Evolutionary conservation across 2,113 vertebrate species (phyloP).

Genomic region (Micromys minutus): DNA sequence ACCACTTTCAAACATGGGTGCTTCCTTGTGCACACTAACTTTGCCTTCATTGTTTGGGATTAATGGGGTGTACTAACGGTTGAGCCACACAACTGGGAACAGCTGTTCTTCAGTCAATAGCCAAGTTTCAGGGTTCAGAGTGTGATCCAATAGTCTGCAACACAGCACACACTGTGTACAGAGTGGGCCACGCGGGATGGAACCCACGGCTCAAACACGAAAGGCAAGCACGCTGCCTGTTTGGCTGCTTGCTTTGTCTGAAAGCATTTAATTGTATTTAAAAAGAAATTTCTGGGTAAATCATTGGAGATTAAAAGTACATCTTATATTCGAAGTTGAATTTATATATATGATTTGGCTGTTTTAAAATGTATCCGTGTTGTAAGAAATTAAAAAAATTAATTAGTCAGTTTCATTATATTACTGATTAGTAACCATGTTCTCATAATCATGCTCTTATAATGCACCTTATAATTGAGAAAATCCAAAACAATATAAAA

Average conservation of each 20-base stretch:
- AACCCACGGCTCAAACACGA: background rate
- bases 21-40: no score
- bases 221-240: background rate
- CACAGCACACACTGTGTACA: background rate
- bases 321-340: slow-evolving; percentile 30
- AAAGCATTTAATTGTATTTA: background rate
- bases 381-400: slow-evolving; percentile 4
- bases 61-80: no score
- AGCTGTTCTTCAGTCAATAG: no score
- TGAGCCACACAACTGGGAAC: no score
- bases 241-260: background rate
- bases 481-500: slow-evolving; percentile 13
- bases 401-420: background rate
- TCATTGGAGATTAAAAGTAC: background rate
- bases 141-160: no score
- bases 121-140: no score
- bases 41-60: no score
- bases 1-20: no score
- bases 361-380: background rate
- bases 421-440: background rate
- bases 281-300: slow-evolving; percentile 14
- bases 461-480: background rate
- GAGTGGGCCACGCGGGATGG: background rate
- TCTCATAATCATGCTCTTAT: background rate
- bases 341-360: background rate